Evolutionary conservation across 1,140 invertebrate species (phyloP), one percentile per base, ranked within the genome.

Genomic region (Schlechtendalia chinensis): DNA sequence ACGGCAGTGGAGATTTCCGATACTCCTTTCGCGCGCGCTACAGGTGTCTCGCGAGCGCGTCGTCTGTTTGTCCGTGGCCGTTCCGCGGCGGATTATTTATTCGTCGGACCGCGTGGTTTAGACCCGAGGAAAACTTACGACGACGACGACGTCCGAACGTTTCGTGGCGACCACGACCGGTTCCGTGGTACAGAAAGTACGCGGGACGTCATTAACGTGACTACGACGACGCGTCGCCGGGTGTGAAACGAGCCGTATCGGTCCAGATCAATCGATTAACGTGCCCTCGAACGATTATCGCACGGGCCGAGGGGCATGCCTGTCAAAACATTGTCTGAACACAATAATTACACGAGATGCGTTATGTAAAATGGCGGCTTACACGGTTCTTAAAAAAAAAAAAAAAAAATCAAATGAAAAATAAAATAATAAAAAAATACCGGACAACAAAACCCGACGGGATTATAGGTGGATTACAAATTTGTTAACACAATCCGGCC

Each of bases 341-440:
- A 79, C 75, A 79, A 79, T 63, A 79, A 79, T 79, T 79, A 79
- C 58, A 63, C 58, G 75, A 79, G 75, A 79, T 61, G 8, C 32
- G 75, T 79, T 79, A 50, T 79, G 75, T 79, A 79, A 79, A 79
- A 79, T 79, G 75, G 75, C 75, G 75, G 75, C 39, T 79, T 79
- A 79, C 75, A 79, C 16, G 56, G 75, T 79, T 79, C 58, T 63
- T 63, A 27, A 27, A 24, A 17, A 58, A 47, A 77, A 61, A 79
- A 79, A 79, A n/a, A n/a, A n/a, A n/a, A n/a, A n/a, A n/a, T n/a
- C n/a, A n/a, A n/a, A 77, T 50, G 53, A 53, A 50, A 24, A 24
- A 65, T 5, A 19, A 32, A 17, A 65, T 19, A 39, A 5, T 45
- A 45, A 5, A n/a, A 39, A 50, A 12, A 63, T 63, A 72, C 47